Evolutionary conservation across 2,797 vertebrate genomes (phyloP).

Genomic region (Falco biarmicus): DNA sequence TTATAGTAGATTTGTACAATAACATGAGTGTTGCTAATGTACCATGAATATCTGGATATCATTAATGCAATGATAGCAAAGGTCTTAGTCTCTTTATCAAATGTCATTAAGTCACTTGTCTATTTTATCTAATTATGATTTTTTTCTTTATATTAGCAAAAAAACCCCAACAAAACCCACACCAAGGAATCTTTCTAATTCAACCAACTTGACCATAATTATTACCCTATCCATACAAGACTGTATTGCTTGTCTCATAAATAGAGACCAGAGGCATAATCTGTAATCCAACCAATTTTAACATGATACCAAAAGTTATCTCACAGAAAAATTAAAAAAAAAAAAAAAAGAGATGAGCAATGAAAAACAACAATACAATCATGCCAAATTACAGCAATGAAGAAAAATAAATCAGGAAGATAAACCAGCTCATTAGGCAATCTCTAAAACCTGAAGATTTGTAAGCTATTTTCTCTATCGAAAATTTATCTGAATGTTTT

Average conservation of each 20-base stretch:
- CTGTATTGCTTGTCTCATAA: not conserved
- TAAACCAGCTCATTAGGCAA: not conserved
- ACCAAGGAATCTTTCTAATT: not conserved
- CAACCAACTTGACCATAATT: not conserved
- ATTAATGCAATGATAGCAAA: not conserved
- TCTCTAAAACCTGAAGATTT: not conserved
- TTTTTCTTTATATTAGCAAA: not conserved
- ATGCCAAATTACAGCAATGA: not conserved
- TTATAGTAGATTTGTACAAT: not conserved
- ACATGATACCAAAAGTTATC: not conserved
- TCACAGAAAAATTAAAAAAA: not conserved
- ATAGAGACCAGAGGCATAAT: not conserved
- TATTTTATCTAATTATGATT: not conserved
- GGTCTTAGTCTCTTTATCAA: not conserved
- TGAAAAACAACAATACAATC: rapidly evolving
- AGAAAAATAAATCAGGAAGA: not conserved
- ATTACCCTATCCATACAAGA: rapidly evolving
- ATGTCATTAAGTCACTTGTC: not conserved
- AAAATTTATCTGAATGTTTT: not conserved
- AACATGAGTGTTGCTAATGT: not conserved
- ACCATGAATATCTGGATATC: not conserved
- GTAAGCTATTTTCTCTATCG: not conserved
- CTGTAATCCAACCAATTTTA: not conserved
- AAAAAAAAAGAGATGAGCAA: not conserved
- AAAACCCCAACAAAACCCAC: too few species aligned